phyloP scores from a whole-genome alignment of 2,113 vertebrate species.

The Callipepla squamata region DNA sequence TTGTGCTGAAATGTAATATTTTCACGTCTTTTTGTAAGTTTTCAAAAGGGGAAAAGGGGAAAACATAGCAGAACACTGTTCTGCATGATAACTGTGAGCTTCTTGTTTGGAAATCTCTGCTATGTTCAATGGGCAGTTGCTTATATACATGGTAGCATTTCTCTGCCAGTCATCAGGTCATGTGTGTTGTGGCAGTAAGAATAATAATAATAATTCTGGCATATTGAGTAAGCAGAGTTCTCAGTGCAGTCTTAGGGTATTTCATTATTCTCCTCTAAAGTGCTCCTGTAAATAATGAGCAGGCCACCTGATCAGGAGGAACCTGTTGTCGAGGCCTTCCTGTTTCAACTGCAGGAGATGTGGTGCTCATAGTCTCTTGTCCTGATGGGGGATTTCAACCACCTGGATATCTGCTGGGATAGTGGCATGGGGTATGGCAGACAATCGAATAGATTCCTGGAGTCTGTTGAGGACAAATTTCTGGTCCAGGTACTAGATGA shows the following conservation, averaged over 20 bases:
- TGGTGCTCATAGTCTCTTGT: too few species aligned
- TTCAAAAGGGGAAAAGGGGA: neutral
- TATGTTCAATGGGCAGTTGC: accelerated
- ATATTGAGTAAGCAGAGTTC: neutral
- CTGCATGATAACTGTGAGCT: too few species aligned
- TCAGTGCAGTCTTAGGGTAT: neutral
- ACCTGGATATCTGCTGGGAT: too few species aligned
- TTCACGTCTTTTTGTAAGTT: neutral
- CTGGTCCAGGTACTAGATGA: too few species aligned
- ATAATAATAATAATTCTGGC: neutral
- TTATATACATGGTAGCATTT: neutral
- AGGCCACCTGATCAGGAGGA: neutral
- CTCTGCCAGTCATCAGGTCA: neutral
- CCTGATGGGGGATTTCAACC: too few species aligned
- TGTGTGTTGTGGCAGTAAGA: neutral
- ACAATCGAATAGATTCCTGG: too few species aligned
- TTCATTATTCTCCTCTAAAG: neutral
- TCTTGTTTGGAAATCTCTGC: neutral
- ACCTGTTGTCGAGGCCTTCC: too few species aligned
- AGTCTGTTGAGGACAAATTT: too few species aligned
- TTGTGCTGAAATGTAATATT: neutral
- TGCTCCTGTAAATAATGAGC: neutral
- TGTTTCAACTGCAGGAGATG: too few species aligned
- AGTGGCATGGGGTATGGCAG: too few species aligned
- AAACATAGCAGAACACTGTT: neutral